These are phyloP conservation scores for Conger conger DNA, from an alignment of 2,113 vertebrate genomes.

Conservation along the genomic window DNA sequence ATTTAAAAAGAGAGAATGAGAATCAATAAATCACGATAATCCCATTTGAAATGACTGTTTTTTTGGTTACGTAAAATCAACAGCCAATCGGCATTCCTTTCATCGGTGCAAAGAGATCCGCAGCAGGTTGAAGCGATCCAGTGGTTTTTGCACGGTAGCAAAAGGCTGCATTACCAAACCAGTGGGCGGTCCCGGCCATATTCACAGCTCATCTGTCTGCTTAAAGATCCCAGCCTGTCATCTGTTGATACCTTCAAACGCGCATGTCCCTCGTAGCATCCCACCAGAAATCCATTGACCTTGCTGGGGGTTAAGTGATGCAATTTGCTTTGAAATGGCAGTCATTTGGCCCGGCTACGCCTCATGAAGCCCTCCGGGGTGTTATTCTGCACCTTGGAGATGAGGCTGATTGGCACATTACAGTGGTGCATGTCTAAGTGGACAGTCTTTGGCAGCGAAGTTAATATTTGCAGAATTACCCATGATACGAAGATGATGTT, in stretches of 20 bases:
- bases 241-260: constrained; percentile 43
- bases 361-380: constrained; percentile 63
- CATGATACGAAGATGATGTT: constrained; percentile 35
- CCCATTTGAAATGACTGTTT: not conserved
- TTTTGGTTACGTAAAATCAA: not conserved
- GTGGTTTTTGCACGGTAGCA: not conserved
- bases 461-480: constrained; percentile 47
- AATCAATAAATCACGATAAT: not conserved
- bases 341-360: constrained; percentile 62
- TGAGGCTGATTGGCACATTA: constrained; percentile 61
- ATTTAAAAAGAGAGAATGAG: not conserved
- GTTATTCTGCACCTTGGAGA: constrained; percentile 59
- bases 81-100: not conserved
- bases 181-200: not conserved
- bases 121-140: not conserved
- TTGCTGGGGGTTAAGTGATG: constrained; percentile 55
- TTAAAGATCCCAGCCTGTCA: constrained; percentile 16
- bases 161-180: not conserved
- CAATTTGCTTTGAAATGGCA: constrained; percentile 62
- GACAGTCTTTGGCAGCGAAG: constrained; percentile 44
- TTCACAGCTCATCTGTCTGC: not conserved
- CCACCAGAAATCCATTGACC: constrained; percentile 54
- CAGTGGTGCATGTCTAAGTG: constrained; percentile 68
- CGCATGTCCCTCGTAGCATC: constrained; percentile 32
- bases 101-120: not conserved